A percentile compares a stretch with the other conserved stretches of the same genome.
Conservation (phyloP, 2,797 vertebrate genomes). For the Lutjanus argentimaculatus region DNA sequence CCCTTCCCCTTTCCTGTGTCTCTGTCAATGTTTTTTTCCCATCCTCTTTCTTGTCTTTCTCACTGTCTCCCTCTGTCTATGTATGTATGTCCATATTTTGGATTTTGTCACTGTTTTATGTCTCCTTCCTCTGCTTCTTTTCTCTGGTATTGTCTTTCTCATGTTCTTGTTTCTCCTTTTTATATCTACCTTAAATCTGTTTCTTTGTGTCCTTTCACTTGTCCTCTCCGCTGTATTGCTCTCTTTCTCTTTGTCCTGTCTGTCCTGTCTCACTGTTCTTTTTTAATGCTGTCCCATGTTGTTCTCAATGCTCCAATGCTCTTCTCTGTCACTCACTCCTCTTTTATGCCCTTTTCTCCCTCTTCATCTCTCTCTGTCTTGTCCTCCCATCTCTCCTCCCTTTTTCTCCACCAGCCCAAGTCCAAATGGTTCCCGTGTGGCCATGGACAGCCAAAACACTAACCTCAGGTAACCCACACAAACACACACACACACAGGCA, state of each 20-base stretch:
- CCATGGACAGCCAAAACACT: slow-evolving; percentile 85
- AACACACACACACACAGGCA: slow-evolving; percentile 1
- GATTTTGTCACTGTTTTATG: neutral
- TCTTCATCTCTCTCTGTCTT: slow-evolving; percentile 42
- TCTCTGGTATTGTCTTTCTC: neutral
- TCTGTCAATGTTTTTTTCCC: slow-evolving; percentile 19
- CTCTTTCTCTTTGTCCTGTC: slow-evolving; percentile 10
- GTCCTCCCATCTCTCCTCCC: slow-evolving; percentile 30
- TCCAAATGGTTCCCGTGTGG: slow-evolving; percentile 85
- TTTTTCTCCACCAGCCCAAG: slow-evolving; percentile 79
- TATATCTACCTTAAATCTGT: slow-evolving; percentile 3
- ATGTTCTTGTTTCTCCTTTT: neutral
- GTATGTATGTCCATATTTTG: slow-evolving; percentile 12
- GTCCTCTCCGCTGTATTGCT: neutral
- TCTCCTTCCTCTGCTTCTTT: neutral
- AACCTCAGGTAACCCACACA: slow-evolving; percentile 83
- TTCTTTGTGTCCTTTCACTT: slow-evolving; percentile 11
- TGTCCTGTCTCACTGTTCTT: slow-evolving; percentile 7
- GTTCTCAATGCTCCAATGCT: slow-evolving; percentile 37
- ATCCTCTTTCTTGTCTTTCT: neutral
- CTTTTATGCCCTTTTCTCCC: slow-evolving; percentile 30
- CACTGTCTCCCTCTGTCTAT: slow-evolving; percentile 9
- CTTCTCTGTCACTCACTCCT: slow-evolving; percentile 43
- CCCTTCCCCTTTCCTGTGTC: neutral
- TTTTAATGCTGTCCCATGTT: slow-evolving; percentile 35